Evolutionary conservation across 2,888 invertebrate species (phyloP).

Genomic region (Cerceris rybyensis): DNA sequence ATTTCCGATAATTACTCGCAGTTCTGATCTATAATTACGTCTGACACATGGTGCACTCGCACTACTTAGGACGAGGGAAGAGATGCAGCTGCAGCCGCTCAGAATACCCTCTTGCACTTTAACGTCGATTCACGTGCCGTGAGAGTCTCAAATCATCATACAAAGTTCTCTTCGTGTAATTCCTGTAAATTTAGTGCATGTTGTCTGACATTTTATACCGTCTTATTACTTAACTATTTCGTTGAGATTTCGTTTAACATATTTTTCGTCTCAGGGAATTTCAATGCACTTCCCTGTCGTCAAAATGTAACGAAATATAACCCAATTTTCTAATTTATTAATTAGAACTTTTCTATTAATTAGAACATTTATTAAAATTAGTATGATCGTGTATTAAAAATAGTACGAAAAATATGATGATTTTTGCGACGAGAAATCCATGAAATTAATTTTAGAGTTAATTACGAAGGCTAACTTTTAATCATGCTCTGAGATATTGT

Average conservation of each 20-base stretch:
- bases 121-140: constrained; percentile 13
- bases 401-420: no score
- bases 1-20: background rate
- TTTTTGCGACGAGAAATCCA: no score
- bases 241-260: background rate
- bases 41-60: constrained; percentile 24
- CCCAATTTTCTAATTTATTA: no score
- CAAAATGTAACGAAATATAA: no score
- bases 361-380: no score
- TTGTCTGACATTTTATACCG: constrained; percentile 5
- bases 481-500: no score
- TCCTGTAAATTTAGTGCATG: constrained; percentile 25
- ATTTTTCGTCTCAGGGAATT: background rate
- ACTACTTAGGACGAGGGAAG: constrained; percentile 31
- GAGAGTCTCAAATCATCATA: constrained; percentile 17
- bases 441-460: no score
- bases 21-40: constrained; percentile 24
- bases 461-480: no score
- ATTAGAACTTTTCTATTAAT: no score
- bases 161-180: constrained; percentile 29
- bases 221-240: background rate
- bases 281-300: no score
- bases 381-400: no score
- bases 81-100: constrained; percentile 25
- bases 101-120: constrained; percentile 20